phyloP scores from a whole-genome alignment of 2,113 vertebrate genomes.

The Pantherophis guttatus region DNA sequence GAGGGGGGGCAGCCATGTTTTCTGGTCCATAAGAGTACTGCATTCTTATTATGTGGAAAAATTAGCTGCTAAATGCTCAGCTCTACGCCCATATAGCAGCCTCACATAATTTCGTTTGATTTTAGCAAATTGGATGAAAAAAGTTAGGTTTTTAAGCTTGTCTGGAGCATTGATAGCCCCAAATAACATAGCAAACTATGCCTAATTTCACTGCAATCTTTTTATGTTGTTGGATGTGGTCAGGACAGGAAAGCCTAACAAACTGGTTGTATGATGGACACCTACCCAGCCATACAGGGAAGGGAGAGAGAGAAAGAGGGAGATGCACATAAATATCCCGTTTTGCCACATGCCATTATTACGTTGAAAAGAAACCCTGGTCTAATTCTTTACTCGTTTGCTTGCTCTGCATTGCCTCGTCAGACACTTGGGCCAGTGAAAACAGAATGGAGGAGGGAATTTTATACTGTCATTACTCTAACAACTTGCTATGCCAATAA shows the following conservation, averaged over 20 bases:
- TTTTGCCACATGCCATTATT: slow-evolving; percentile 15
- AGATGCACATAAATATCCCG: not conserved
- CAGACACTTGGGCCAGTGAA: slow-evolving; percentile 10
- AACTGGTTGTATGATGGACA: too few relatives aligned
- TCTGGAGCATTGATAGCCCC: not conserved
- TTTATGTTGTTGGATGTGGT: not conserved
- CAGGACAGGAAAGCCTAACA: too few relatives aligned
- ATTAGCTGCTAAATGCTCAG: not conserved
- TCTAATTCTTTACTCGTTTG: slow-evolving; percentile 48
- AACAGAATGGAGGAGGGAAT: slow-evolving; percentile 12
- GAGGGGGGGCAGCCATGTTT: not conserved
- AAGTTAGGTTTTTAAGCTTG: not conserved
- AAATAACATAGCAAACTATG: not conserved
- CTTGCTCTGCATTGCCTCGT: slow-evolving; percentile 22
- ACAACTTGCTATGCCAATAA: not conserved
- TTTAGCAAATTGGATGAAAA: not conserved
- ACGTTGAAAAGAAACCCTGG: slow-evolving; percentile 9
- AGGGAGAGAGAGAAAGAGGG: not conserved
- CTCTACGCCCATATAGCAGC: not conserved
- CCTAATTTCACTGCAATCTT: not conserved
- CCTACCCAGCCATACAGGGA: too few relatives aligned
- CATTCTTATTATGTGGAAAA: not conserved
- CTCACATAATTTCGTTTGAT: not conserved
- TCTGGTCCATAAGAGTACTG: not conserved
- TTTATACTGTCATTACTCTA: not conserved